Evolutionary conservation across 2,113 vertebrate genomes (phyloP).

Genomic region (Vidua macroura): DNA sequence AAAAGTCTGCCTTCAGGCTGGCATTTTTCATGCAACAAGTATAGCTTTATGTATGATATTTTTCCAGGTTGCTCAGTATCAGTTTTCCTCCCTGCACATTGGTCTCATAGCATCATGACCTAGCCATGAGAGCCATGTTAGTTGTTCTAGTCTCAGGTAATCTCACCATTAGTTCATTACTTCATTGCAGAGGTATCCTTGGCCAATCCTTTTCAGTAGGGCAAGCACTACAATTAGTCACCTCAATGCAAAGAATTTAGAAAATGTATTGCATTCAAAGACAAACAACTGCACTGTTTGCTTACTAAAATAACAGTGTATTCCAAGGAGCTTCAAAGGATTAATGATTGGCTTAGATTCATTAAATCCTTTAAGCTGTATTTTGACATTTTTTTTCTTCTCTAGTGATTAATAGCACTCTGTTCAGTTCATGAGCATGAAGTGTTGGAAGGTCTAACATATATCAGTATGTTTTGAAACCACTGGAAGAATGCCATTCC

Average conservation of each 20-base stretch:
- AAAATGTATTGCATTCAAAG: neutral
- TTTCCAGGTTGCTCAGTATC: neutral
- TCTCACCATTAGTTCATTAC: neutral
- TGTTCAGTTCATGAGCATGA: neutral
- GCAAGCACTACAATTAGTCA: neutral
- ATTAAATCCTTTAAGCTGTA: neutral
- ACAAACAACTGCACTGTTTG: neutral
- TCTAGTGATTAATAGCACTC: neutral
- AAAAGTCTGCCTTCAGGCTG: neutral
- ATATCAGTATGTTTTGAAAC: neutral
- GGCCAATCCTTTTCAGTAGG: neutral
- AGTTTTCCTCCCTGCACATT: neutral
- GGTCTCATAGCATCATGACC: neutral
- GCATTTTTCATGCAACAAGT: neutral
- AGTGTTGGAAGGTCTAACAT: neutral
- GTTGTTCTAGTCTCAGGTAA: neutral
- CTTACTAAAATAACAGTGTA: neutral
- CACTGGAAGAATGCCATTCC: neutral
- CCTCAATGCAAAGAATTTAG: neutral
- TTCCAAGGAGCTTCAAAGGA: neutral
- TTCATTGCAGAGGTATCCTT: neutral
- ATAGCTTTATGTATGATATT: neutral
- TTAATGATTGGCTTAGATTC: neutral
- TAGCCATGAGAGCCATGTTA: neutral
- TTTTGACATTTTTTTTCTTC: slow-evolving; percentile 36